Base-by-base conservation (phyloP, 2,888 invertebrate genomes). In the Acanthacorydalis orientalis region DNA sequence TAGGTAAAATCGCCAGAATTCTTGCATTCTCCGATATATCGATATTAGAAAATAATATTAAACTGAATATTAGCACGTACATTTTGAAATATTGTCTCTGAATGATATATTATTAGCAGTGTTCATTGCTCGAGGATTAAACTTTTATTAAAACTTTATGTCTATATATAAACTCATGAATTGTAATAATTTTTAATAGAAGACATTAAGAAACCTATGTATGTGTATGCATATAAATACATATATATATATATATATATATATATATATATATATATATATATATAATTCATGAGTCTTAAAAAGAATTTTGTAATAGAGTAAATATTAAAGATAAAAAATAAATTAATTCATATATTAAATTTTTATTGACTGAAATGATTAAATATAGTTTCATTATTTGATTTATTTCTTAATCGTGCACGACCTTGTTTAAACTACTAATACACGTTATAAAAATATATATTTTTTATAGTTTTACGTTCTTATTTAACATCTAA, bases 1-100 rank as follows among this genome's bases (percentile, higher is more conserved):
- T 47, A 1, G 55, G 53, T 40, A 58, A 55, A 7, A 55, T 46
- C 6, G 50, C 56, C 8, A 60, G 49, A 35, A 60, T 60, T 45
- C 53, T 52, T 10, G 53, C 54, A 31, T 41, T 44, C 48, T 39
- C 46, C 14, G 43, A 31, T 23, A 31, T 38, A 23, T 12, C 7
- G 14, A n/a, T 14, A 16, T 11, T 31, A 31, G 10, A 4, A 43
- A 43, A 1, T 31, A 31, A 23, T 32, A 43, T 6, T 14, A 43
- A 6, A 31, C 23, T 2, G 32, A 43, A 7, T 10, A 43, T 43
- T 31, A 9, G 4, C 39, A 16, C 12, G 2, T 8, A 16, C 23
- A 23, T 23, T 23, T 23, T 23, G 23, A 23, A 23, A n/a, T n/a
- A n/a, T 6, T 23, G 23, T 23, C 23, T 23, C 23, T 23, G 6